phyloP scores from a whole-genome alignment of 2,113 vertebrate genomes.

The Ammospiza nelsoni region DNA sequence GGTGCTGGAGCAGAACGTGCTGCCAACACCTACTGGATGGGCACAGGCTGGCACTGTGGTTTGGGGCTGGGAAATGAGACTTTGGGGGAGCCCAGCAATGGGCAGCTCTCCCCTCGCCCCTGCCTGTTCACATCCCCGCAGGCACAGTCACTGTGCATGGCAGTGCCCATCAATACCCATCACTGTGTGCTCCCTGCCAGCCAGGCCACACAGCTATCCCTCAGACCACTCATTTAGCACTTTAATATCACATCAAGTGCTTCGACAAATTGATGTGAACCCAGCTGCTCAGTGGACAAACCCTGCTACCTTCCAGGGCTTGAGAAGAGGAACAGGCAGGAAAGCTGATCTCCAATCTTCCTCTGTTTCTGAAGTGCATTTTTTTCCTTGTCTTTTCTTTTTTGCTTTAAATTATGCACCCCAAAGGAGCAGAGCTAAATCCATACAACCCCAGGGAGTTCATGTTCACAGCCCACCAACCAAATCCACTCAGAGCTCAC shows the following conservation, averaged over 20 bases:
- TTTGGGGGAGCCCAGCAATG: fast-evolving
- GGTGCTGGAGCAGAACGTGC: not conserved
- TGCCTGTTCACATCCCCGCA: not conserved
- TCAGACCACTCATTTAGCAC: not conserved
- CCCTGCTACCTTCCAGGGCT: not conserved
- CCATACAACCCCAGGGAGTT: not conserved
- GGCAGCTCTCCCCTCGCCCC: not conserved
- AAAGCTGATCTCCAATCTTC: not conserved
- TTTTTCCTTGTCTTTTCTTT: not conserved
- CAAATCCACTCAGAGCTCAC: not conserved
- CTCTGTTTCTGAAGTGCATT: not conserved
- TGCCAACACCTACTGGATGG: not conserved
- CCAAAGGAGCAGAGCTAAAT: not conserved
- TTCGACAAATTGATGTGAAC: not conserved
- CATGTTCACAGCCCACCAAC: not conserved
- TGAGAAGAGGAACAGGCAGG: not conserved
- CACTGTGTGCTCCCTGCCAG: not conserved
- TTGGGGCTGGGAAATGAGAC: not conserved
- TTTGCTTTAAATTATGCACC: not conserved
- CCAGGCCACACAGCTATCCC: not conserved
- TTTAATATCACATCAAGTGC: not conserved
- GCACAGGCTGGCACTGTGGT: fast-evolving
- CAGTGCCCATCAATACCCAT: not conserved
- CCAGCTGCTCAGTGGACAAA: fast-evolving
- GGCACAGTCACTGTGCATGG: fast-evolving